Percentiles rank a stretch among this genome's conserved stretches.
phyloP scores from a whole-genome alignment of 2,888 invertebrate species.

The Oscheius sp. region DNA sequence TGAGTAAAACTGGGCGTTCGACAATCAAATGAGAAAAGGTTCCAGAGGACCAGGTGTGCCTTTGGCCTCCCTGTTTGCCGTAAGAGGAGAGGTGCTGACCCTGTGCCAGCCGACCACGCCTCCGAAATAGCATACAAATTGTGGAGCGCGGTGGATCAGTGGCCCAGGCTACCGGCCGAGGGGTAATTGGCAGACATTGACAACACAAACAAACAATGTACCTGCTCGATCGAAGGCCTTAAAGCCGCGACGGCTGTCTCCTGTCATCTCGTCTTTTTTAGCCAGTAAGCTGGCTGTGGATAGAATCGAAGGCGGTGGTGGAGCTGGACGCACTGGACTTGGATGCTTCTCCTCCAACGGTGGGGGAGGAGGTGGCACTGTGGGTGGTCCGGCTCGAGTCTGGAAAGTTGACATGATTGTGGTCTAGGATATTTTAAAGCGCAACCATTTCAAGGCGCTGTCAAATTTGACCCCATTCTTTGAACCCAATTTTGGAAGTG shows the following conservation, averaged over 20 bases:
- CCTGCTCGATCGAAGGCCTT: constrained; percentile 31
- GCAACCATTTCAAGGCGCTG: neutral
- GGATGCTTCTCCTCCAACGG: constrained; percentile 39
- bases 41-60: constrained; percentile 5
- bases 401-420: neutral
- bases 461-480: no score
- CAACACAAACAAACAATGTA: constrained; percentile 19
- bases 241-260: neutral
- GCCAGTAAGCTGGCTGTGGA: constrained; percentile 12
- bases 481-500: no score
- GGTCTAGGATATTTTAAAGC: neutral
- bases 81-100: constrained; percentile 26
- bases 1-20: no score
- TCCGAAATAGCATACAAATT: constrained; percentile 18
- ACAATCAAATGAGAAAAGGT: neutral
- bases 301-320: constrained; percentile 34
- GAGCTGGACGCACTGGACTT: constrained; percentile 39
- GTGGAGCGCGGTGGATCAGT: constrained; percentile 31
- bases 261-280: constrained; percentile 23
- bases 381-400: constrained; percentile 20
- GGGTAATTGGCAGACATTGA: constrained; percentile 18
- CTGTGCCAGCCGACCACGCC: constrained; percentile 22
- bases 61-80: constrained; percentile 19
- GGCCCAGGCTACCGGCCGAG: neutral
- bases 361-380: constrained; percentile 30